Evolutionary conservation across 2,113 vertebrate species (phyloP).

Genomic region (Penelope pileata): DNA sequence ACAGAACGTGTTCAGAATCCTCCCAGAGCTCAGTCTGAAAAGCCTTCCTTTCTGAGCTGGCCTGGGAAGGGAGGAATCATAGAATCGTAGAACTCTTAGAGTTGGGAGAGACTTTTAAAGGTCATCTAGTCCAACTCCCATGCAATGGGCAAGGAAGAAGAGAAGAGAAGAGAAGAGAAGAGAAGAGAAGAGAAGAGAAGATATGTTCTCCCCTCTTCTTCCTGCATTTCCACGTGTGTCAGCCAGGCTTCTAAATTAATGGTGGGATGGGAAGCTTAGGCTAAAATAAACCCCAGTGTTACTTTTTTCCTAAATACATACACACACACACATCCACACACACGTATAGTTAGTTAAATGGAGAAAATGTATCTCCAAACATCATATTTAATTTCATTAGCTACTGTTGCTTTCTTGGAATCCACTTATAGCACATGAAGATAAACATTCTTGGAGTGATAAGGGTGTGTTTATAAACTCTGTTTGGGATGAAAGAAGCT

Average conservation of each 20-base stretch:
- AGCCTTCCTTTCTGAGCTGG: neutral
- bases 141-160: too few species aligned
- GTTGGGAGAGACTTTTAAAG: too few species aligned
- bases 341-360: conserved; percentile 2
- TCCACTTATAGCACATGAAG: conserved; percentile 67
- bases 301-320: neutral
- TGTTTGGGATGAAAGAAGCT: conserved; percentile 76
- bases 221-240: neutral
- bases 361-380: conserved; percentile 57
- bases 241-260: conserved; percentile 23
- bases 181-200: too few species aligned
- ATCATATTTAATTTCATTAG: conserved; percentile 75
- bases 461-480: conserved; percentile 76
- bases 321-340: rapidly evolving
- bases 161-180: too few species aligned
- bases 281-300: neutral
- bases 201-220: neutral
- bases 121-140: too few species aligned
- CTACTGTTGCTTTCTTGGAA: conserved; percentile 75
- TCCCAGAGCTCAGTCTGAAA: neutral
- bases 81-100: too few species aligned
- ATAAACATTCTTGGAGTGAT: conserved; percentile 74
- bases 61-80: too few species aligned
- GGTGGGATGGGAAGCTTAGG: neutral
- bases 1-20: conserved; percentile 20